Evolutionary conservation across 2,888 invertebrate genomes (phyloP).

Genomic region (Macrophya alboannulata): DNA sequence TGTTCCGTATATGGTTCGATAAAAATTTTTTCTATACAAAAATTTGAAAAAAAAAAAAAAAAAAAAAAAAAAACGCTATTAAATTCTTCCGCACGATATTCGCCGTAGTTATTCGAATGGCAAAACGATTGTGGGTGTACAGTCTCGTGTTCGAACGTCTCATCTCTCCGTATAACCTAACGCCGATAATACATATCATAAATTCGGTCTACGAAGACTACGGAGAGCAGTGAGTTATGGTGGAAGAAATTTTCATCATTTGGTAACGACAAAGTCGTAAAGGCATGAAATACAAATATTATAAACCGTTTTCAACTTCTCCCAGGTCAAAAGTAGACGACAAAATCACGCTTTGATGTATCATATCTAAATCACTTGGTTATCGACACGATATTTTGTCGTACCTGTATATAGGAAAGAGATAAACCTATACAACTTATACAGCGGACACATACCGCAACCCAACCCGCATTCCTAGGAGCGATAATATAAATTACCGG

Average conservation of each 20-base stretch:
- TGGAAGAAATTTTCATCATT: background rate
- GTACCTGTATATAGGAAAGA: background rate
- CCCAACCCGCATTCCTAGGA: background rate
- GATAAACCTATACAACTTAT: background rate
- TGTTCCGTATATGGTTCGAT: background rate
- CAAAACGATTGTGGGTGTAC: background rate
- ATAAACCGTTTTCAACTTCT: background rate
- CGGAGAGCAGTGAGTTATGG: background rate
- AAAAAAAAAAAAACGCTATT: background rate
- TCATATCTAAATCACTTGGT: conserved; percentile 21
- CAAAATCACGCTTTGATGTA: background rate
- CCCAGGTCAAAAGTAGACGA: background rate
- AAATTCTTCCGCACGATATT: conserved; percentile 29
- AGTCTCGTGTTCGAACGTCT: background rate
- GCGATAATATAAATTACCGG: conserved; percentile 34
- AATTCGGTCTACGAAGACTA: background rate
- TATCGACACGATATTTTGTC: conserved; percentile 13
- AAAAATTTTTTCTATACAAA: background rate
- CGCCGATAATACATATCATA: background rate
- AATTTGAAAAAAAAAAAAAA: background rate
- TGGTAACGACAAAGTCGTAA: background rate
- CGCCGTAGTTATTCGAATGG: background rate
- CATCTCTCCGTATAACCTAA: background rate
- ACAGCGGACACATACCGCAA: background rate
- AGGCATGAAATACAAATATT: background rate